These are phyloP conservation scores for Hylomyscus alleni DNA, from an alignment of 2,797 vertebrate species.

Conservation along the genomic window DNA sequence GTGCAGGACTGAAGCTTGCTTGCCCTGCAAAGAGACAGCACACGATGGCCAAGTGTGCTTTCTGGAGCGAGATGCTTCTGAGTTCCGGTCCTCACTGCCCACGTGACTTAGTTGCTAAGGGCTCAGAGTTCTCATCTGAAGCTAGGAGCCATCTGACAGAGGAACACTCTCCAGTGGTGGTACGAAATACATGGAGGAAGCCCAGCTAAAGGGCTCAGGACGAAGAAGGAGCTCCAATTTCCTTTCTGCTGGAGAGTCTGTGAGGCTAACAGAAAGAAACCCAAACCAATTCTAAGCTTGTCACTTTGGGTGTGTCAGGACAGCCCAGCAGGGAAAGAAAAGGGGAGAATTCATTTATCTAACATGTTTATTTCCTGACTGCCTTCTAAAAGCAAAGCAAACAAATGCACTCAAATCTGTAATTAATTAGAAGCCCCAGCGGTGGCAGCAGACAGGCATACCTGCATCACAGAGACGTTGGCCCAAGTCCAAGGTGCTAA, in stretches of 20 bases:
- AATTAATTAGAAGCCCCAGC: neutral
- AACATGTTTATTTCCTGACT: neutral
- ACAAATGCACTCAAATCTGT: neutral
- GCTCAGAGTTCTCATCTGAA: neutral
- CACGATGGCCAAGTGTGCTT: fast-evolving
- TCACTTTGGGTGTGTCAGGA: neutral
- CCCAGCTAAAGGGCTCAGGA: neutral
- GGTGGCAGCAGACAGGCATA: neutral
- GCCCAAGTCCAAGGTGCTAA: neutral
- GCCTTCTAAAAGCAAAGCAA: neutral
- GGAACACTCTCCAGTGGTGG: neutral
- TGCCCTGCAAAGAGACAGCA: fast-evolving
- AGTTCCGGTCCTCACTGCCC: neutral
- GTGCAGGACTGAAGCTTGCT: fast-evolving
- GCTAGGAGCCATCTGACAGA: fast-evolving
- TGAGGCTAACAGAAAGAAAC: neutral
- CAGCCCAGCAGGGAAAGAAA: neutral
- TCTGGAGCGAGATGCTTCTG: neutral
- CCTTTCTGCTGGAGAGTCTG: fast-evolving
- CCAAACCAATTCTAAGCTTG: fast-evolving
- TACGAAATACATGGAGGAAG: fast-evolving
- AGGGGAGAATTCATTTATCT: neutral
- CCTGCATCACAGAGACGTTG: neutral
- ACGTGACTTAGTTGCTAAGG: neutral
- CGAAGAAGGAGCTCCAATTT: neutral